Evolutionary conservation across 30 jellyfish, hydroid and myxozoan species (phyloP).

Genomic region (Pelagia noctiluca): DNA sequence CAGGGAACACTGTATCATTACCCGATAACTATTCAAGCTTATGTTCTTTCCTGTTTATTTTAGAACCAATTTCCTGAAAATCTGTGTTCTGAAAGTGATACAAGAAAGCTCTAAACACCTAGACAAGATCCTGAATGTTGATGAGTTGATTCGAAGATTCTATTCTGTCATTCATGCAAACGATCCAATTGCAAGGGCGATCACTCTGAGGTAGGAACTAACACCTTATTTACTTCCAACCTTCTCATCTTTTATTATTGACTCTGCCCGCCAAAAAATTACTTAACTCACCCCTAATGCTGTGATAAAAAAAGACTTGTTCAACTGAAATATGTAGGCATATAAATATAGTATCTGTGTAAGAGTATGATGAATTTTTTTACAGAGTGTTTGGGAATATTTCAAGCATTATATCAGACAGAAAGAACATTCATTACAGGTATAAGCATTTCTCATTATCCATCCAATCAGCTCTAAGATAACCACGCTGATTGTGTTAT

Average conservation of each 20-base stretch:
- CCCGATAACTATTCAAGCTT: background rate
- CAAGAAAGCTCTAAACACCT: slow-evolving; percentile 92
- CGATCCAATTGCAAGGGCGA: slow-evolving; percentile 99
- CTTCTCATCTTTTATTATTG: background rate
- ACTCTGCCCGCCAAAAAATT: background rate
- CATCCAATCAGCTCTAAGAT: too few species aligned
- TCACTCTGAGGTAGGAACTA: slow-evolving; percentile 88
- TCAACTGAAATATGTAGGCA: too few species aligned
- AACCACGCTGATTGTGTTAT: too few species aligned
- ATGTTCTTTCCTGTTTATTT: background rate
- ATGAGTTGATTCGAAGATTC: slow-evolving; percentile 83
- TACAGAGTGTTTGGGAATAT: slow-evolving; percentile 93
- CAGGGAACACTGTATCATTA: too few species aligned
- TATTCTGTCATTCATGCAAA: slow-evolving; percentile 95
- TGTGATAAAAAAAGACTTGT: too few species aligned
- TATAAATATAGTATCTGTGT: too few species aligned
- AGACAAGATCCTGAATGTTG: slow-evolving; percentile 94
- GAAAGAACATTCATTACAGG: slow-evolving; percentile 96
- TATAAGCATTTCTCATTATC: background rate
- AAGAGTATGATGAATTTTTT: too few species aligned
- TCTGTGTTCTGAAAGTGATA: slow-evolving; percentile 95
- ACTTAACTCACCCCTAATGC: too few species aligned
- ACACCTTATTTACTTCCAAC: background rate
- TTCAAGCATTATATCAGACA: slow-evolving; percentile 88
- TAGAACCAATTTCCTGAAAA: slow-evolving; percentile 92